These are phyloP conservation scores for Ophioninae sp. DNA, from an alignment of 2,888 invertebrate genomes.

Conservation along the genomic window DNA sequence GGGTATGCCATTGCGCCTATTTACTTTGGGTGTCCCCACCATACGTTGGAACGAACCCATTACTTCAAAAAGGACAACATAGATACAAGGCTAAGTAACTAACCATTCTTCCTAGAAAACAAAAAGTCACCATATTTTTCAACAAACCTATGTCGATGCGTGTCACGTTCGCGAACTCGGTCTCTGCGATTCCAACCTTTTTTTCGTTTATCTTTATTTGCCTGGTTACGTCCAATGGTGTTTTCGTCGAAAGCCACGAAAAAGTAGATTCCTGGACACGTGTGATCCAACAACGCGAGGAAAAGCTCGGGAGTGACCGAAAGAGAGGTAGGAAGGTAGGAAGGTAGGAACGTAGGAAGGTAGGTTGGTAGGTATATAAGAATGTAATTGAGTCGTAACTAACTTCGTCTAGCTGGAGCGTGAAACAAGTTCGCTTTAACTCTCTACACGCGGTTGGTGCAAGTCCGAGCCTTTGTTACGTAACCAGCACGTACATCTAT, in stretches of 20 bases:
- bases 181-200: background rate
- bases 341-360: slow-evolving; percentile 14
- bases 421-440: slow-evolving; percentile 57
- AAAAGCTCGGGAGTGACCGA: background rate
- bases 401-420: slow-evolving; percentile 55
- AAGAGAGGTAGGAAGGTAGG: slow-evolving; percentile 8
- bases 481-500: slow-evolving; percentile 39
- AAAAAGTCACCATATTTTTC: too few species aligned
- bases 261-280: background rate
- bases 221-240: background rate
- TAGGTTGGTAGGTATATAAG: slow-evolving; percentile 8
- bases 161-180: slow-evolving; percentile 37
- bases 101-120: too few species aligned
- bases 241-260: background rate
- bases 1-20: too few species aligned
- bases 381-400: slow-evolving; percentile 61
- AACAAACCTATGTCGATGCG: slow-evolving; percentile 26
- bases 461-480: slow-evolving; percentile 49
- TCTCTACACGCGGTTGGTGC: slow-evolving; percentile 28
- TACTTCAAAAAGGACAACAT: too few species aligned
- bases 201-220: slow-evolving; percentile 16
- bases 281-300: background rate
- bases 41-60: too few species aligned
- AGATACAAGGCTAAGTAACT: too few species aligned
- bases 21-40: too few species aligned